Conservation (phyloP, 2,888 invertebrate species). For the Bombyx huttoni region DNA sequence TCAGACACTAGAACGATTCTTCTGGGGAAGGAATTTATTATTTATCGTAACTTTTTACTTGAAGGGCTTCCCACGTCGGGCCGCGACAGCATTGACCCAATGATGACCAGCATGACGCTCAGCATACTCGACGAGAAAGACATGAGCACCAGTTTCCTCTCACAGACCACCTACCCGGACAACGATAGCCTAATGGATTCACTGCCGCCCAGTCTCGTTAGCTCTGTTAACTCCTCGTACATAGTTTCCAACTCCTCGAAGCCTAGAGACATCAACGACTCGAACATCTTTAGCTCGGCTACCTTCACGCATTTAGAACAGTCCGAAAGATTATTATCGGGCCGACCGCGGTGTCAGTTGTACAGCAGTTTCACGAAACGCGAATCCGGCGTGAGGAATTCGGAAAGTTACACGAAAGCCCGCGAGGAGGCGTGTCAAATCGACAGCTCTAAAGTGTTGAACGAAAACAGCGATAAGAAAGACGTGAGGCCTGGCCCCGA, state of each 20-base stretch:
- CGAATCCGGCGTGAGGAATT: constrained; percentile 37
- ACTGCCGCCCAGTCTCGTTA: constrained; percentile 56
- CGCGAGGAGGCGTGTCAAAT: constrained; percentile 56
- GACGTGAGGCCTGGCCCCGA: constrained; percentile 30
- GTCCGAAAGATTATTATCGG: constrained; percentile 48
- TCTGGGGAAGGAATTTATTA: neutral
- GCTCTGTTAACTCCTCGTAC: constrained; percentile 60
- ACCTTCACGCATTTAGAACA: constrained; percentile 60
- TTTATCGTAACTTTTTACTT: constrained; percentile 7
- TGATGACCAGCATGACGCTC: constrained; percentile 66
- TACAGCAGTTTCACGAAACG: constrained; percentile 48
- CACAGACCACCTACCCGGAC: constrained; percentile 61
- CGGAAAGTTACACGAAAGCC: constrained; percentile 56
- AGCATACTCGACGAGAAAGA: constrained; percentile 67
- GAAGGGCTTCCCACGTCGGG: constrained; percentile 40
- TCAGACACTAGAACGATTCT: constrained; percentile 2
- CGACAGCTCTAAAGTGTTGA: constrained; percentile 45
- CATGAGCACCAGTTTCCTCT: constrained; percentile 67
- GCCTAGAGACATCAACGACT: constrained; percentile 37
- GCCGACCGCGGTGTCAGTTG: constrained; percentile 39
- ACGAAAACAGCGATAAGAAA: constrained; percentile 50
- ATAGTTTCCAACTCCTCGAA: constrained; percentile 42
- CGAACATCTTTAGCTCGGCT: constrained; percentile 56
- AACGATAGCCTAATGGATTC: constrained; percentile 62
- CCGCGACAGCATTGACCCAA: constrained; percentile 56